Base-by-base conservation (phyloP, 2,113 vertebrate species). In the Aldabrachelys gigantea region DNA sequence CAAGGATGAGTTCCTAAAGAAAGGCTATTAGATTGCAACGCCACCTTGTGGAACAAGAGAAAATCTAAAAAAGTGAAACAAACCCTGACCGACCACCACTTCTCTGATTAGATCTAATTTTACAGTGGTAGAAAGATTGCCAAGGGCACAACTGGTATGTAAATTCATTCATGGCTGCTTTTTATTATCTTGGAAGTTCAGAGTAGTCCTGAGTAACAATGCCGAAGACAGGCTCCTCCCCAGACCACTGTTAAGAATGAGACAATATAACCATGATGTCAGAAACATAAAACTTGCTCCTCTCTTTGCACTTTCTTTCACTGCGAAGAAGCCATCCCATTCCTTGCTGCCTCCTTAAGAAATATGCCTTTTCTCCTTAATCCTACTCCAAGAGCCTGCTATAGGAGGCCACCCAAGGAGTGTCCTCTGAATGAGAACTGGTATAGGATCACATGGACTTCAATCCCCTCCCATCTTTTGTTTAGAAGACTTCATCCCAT, bases 31-130 rank as follows among this genome's bases (percentile, higher is more conserved):
- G 92, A 94, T 89, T 96, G 96, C 95, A 96, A 94, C 92, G 86
- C 97, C 96, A 97, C 88, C 98, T 97, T 96, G 95, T 97, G 97
- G 96, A 96, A 59, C 2, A 83, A 89, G 11, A 94, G 87, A 57
- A 96, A 89, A 97, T 0, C 8, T 44, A 53, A 89, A 14, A 31
- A 0, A 31, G 0, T 0, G 31, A 80, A 16, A 14, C 76, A 57
- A 86, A 31, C 72, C 84, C 75, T 38, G 16, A 21, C 21, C 3
- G 11, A 82, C 38, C 6, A 0, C 16, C 69, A 9, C 79, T 8
- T 50, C 8, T 1, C 31, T 80, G 14, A 0, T 0, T 3, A 2
- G 2, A 1, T 6, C 5, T 6, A 49, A 41, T 4, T 41, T 47
- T 3, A 3, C 78, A 31, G 82, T 54, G 31, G 27, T 57, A 83